Conservation (phyloP, 2,888 invertebrate genomes). For the Shargacucullia verbasci region DNA sequence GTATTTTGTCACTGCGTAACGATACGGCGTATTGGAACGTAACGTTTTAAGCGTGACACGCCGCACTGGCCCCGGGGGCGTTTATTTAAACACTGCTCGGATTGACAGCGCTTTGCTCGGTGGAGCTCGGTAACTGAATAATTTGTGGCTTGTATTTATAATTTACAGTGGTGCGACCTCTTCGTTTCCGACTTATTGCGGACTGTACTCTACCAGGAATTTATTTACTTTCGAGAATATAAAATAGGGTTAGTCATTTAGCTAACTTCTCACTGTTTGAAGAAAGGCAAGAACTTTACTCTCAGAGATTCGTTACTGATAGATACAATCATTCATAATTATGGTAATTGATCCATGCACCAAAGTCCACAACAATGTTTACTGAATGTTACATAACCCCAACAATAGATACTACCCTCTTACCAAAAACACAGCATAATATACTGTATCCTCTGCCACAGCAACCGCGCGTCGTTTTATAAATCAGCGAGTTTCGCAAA, state of each 20-base stretch:
- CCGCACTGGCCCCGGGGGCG: conserved; percentile 33
- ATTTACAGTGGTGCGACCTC: conserved; percentile 22
- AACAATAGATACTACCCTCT: background rate
- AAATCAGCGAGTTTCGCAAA: conserved; percentile 57
- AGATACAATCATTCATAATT: no score
- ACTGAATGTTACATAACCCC: no score
- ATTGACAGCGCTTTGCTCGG: conserved; percentile 43
- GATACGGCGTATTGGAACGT: conserved; percentile 27
- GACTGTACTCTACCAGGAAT: no score
- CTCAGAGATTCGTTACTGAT: no score
- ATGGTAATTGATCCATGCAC: no score
- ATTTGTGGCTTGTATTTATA: conserved; percentile 35
- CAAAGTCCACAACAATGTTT: no score
- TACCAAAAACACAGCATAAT: background rate
- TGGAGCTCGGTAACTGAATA: conserved; percentile 41
- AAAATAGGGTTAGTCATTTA: no score
- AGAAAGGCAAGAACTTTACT: no score
- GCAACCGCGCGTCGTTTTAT: conserved; percentile 43
- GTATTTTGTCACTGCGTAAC: conserved; percentile 32
- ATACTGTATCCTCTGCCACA: conserved; percentile 21
- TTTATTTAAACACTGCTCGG: conserved; percentile 51
- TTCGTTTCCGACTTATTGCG: conserved; percentile 4
- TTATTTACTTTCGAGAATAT: no score
- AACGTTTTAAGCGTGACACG: conserved; percentile 50
- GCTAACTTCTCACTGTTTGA: no score